Conservation (phyloP, 64 coral and sea anemone genomes). For the Acropora yongei region DNA sequence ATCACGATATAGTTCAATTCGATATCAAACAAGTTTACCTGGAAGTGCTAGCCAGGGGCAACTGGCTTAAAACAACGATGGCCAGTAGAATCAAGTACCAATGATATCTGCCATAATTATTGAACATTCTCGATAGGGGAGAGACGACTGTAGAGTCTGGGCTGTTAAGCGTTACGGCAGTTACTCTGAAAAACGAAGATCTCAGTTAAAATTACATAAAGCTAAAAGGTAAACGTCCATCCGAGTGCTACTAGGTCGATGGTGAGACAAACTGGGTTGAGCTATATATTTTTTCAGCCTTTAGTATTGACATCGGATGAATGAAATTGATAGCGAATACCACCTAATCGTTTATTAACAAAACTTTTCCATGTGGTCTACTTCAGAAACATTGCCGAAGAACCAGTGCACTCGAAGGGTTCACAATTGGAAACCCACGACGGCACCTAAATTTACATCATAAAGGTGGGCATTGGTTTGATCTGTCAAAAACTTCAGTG, state of each 20-base stretch:
- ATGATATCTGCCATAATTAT: not conserved
- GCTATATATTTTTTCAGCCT: not conserved
- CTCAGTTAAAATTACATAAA: not conserved
- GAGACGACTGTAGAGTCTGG: no score
- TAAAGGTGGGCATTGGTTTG: no score
- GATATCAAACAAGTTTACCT: not conserved
- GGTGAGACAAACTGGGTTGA: not conserved
- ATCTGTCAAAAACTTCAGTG: no score
- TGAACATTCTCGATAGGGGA: conserved; percentile 4
- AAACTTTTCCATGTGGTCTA: no score
- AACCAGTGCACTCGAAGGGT: no score
- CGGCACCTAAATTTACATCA: no score
- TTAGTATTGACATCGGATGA: not conserved
- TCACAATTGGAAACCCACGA: no score
- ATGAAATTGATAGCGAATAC: not conserved
- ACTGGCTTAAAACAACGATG: not conserved
- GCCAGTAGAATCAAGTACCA: not conserved
- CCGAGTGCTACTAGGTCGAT: no score
- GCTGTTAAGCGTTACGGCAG: not conserved
- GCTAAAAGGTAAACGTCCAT: not conserved
- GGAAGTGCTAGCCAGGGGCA: not conserved
- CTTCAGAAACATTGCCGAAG: no score
- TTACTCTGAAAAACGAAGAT: not conserved
- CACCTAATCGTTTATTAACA: no score
- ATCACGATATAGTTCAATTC: no score